A percentile compares a stretch with the other conserved stretches of the same genome.
Evolutionary conservation across 2,113 vertebrate species (phyloP).

Genomic region (Protomyctophum bolini): DNA sequence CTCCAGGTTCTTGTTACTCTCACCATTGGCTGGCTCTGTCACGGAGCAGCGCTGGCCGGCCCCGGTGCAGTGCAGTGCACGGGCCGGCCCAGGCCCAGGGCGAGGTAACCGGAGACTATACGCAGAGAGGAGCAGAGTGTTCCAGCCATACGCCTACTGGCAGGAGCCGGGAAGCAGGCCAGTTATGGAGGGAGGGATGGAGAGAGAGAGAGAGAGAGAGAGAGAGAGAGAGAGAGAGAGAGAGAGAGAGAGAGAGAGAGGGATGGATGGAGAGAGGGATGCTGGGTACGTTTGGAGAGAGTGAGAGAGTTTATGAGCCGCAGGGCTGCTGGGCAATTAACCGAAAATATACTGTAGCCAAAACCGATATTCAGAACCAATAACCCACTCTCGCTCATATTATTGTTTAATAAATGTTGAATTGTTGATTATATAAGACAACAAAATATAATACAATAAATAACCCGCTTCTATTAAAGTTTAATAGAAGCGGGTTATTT

Average conservation of each 20-base stretch:
- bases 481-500: too few relatives aligned
- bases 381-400: too few relatives aligned
- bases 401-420: too few relatives aligned
- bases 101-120: conserved; percentile 27
- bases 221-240: background rate
- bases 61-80: conserved; percentile 6
- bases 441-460: too few relatives aligned
- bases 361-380: too few relatives aligned
- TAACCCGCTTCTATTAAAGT: too few relatives aligned
- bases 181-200: conserved; percentile 11
- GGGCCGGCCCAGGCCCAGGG: conserved; percentile 30
- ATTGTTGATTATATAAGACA: too few relatives aligned
- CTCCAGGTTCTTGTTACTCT: conserved; percentile 61
- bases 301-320: too few relatives aligned
- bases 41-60: conserved; percentile 16
- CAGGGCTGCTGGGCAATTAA: too few relatives aligned
- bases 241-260: background rate
- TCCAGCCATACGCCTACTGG: conserved; percentile 49
- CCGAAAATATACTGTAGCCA: too few relatives aligned
- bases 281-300: too few relatives aligned
- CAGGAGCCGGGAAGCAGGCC: conserved; percentile 24
- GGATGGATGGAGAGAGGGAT: background rate
- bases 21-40: conserved; percentile 37
- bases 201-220: background rate
- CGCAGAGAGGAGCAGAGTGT: conserved; percentile 28